Evolutionary conservation across 2,113 vertebrate genomes (phyloP).

Genomic region (Morone chrysops): DNA sequence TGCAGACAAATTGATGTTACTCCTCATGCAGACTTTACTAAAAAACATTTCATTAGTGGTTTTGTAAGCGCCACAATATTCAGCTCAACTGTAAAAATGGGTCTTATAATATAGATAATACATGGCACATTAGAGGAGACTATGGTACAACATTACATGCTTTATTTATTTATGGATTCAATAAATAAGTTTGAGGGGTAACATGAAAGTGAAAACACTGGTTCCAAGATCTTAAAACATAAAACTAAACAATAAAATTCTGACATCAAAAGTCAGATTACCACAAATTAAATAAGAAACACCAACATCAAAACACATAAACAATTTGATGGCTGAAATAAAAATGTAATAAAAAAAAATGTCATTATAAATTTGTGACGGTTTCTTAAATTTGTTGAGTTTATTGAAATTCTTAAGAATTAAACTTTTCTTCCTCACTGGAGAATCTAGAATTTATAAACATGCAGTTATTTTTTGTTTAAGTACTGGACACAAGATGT

Average conservation of each 20-base stretch:
- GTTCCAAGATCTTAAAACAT: neutral
- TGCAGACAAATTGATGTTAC: too few species aligned
- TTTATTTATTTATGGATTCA: too few species aligned
- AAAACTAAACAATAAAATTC: neutral
- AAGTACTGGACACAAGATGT: neutral
- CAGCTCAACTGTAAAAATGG: too few species aligned
- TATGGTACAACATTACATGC: too few species aligned
- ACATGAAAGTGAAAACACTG: neutral
- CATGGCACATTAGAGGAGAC: too few species aligned
- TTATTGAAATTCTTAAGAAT: neutral
- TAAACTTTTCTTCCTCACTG: neutral
- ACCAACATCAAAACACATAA: neutral
- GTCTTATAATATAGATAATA: too few species aligned
- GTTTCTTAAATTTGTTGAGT: neutral
- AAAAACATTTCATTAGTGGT: too few species aligned
- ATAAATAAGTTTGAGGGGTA: neutral
- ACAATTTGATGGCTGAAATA: neutral
- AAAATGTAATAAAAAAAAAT: neutral
- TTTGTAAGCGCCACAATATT: too few species aligned
- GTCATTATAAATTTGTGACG: neutral
- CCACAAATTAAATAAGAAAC: neutral
- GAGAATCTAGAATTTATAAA: neutral
- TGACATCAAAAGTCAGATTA: neutral
- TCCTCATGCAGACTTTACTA: too few species aligned
- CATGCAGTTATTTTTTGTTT: neutral